Conservation (phyloP, 1,140 invertebrate genomes). For the Polypedilum vanderplanki region DNA sequence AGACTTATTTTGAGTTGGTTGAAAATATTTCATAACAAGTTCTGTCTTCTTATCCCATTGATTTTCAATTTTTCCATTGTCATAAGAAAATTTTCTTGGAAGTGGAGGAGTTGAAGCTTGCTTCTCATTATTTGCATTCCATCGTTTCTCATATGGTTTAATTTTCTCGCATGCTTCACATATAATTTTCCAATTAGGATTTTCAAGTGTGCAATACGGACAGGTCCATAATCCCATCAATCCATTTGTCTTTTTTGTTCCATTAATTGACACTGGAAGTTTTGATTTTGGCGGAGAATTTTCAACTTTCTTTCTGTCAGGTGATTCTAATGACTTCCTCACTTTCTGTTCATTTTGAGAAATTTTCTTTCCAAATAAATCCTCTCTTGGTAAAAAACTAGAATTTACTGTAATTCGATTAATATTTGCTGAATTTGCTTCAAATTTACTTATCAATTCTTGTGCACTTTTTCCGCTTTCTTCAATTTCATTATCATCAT, state of each 20-base stretch:
- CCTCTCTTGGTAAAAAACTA: slow-evolving; percentile 43
- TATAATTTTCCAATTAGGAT: slow-evolving; percentile 50
- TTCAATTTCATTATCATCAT: slow-evolving; percentile 43
- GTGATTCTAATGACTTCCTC: background rate
- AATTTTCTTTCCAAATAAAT: slow-evolving; percentile 26
- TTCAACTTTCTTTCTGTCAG: background rate
- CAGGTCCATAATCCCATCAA: slow-evolving; percentile 45
- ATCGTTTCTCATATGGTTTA: slow-evolving; percentile 37
- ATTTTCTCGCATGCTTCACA: slow-evolving; percentile 50
- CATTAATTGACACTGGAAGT: background rate
- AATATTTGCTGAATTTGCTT: slow-evolving; percentile 51
- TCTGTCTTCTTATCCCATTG: slow-evolving; percentile 30
- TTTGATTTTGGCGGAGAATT: slow-evolving; percentile 17
- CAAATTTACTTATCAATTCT: slow-evolving; percentile 58
- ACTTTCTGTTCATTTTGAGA: slow-evolving; percentile 8
- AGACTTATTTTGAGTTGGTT: background rate
- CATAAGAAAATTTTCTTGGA: background rate
- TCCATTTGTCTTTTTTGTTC: background rate
- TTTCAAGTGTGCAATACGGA: slow-evolving; percentile 49
- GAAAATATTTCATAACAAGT: slow-evolving; percentile 29
- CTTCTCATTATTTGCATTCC: background rate
- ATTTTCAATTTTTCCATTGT: background rate
- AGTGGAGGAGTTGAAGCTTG: background rate
- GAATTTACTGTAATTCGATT: slow-evolving; percentile 50
- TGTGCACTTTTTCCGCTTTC: slow-evolving; percentile 47